Percentiles rank a stretch among this genome's conserved stretches.
Conservation (phyloP, 2,113 vertebrate genomes). For the Phasianus colchicus region DNA sequence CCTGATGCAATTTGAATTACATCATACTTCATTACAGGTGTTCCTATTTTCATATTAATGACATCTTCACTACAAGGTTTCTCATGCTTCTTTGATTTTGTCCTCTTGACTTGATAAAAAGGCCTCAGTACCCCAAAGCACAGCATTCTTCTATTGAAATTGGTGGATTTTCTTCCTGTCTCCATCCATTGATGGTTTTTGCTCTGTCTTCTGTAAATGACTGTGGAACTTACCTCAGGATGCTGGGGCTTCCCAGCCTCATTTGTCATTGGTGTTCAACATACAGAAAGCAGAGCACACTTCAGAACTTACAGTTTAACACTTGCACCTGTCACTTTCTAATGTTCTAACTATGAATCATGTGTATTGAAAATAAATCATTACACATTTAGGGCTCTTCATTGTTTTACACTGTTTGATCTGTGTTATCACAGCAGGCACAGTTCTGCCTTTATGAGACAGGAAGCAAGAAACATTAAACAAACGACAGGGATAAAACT, state of each 20-base stretch:
- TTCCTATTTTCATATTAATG: background rate
- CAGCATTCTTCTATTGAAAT: background rate
- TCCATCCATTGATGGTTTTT: conserved; percentile 11
- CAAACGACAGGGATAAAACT: conserved; percentile 36
- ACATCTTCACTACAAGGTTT: background rate
- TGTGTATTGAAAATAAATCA: conserved; percentile 30
- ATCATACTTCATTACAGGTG: background rate
- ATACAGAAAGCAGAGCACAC: background rate
- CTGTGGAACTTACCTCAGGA: conserved; percentile 10
- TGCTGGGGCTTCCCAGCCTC: background rate
- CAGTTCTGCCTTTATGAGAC: background rate
- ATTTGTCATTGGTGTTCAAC: background rate
- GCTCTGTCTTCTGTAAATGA: background rate
- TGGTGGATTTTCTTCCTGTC: conserved; percentile 29
- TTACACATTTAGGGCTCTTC: background rate
- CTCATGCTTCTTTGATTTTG: background rate
- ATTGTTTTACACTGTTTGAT: conserved; percentile 57
- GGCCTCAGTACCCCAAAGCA: background rate
- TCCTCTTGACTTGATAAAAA: background rate
- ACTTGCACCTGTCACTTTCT: conserved; percentile 20
- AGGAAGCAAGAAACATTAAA: conserved; percentile 57
- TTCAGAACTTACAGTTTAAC: background rate
- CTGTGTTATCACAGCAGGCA: conserved; percentile 51
- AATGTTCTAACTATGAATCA: conserved; percentile 1
- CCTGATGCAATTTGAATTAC: background rate